Conservation (phyloP, 2,888 invertebrate species). For the Heterodera filipjevi region DNA sequence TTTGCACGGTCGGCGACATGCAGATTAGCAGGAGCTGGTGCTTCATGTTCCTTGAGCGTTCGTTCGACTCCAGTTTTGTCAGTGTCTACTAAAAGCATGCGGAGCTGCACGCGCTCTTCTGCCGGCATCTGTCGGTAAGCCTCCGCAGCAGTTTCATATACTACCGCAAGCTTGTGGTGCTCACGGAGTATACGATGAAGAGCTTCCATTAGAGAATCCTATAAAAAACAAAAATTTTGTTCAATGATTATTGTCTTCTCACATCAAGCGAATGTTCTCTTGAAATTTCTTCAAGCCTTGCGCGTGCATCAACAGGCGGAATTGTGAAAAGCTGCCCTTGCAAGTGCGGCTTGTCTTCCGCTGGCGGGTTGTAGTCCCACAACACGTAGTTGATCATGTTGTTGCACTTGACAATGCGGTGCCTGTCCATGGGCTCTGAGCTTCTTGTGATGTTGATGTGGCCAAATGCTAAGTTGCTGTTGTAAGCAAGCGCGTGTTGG, state of each 20-base stretch:
- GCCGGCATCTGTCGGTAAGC: background rate
- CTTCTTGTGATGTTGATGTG: background rate
- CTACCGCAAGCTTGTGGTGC: background rate
- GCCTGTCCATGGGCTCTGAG: background rate
- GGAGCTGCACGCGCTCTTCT: background rate
- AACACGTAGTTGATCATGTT: background rate
- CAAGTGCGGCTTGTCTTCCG: background rate
- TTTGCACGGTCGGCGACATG: background rate
- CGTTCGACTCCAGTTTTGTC: background rate
- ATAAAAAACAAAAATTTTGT: background rate
- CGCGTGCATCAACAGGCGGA: background rate
- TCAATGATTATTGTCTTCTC: background rate
- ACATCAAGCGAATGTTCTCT: background rate
- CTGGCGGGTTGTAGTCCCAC: background rate
- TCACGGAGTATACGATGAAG: background rate
- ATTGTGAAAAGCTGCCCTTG: conserved; percentile 8
- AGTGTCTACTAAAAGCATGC: background rate
- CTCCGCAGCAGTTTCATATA: background rate
- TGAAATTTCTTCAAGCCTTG: background rate
- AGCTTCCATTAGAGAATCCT: background rate
- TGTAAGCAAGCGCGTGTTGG: background rate
- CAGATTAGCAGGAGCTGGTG: background rate
- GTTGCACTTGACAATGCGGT: background rate
- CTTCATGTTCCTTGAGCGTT: background rate
- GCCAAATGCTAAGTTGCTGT: background rate